Base-by-base conservation (phyloP, 2,113 vertebrate species). In the Caranx melampygus region DNA sequence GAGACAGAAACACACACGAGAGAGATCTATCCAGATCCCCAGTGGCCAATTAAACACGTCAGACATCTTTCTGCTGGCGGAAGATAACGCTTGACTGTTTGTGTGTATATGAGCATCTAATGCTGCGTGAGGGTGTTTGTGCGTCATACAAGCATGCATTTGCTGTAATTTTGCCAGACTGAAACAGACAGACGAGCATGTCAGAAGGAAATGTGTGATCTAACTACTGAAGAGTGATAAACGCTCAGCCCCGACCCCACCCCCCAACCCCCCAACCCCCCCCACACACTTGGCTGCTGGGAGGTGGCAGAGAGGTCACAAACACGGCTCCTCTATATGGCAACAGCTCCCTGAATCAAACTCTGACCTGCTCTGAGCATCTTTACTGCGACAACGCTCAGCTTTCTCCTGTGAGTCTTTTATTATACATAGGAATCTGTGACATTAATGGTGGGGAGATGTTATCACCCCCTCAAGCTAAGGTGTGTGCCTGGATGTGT, bases 21-120 rank as follows among this genome's bases (percentile, higher is more conserved):
- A 42, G 16, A 15, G 37, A 63, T 49, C 47, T 3, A 13, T 49
- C 40, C 79, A 37, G 64, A 42, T 84, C 82, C 64, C 84, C 18
- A 15, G 69, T 85, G 77, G 74, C 77, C 57, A 83, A 85, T 87
- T 85, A 78, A 84, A 84, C 26, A 73, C 71, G 79, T 83, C 75
- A 83, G 61, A 78, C 65, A 58, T 76, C 44, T 84, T 59, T 58
- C 69, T 61, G 52, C 73, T 55, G 26, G 72, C 72, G 57, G 81
- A 86, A 86, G 85, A 42, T 69, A 69, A 54, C 63, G 54, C 13
- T 3, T 13, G 3, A 63, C 40, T 72, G 45, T 65, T 60, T 78
- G 58, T 78, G 69, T 70, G 44, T 12, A 15, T 12, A 15, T 37
- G 37, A n/a, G 5, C 51, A 33, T 58, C 21, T 78, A 45, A 65